phyloP scores from a whole-genome alignment of 1,140 invertebrate genomes.

The Eurytemora carolleeae region DNA sequence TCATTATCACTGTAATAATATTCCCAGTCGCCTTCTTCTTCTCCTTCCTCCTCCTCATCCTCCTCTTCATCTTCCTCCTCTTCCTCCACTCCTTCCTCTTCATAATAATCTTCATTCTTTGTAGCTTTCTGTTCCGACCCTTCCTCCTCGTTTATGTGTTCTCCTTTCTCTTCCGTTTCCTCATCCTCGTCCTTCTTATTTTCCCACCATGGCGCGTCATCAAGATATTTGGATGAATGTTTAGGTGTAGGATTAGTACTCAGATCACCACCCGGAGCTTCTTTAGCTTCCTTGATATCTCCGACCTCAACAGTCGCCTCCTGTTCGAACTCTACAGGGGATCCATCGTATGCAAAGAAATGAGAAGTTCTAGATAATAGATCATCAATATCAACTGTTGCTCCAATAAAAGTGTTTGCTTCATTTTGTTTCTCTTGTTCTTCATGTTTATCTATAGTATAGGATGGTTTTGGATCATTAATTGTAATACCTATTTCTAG shows the following conservation, averaged over 20 bases:
- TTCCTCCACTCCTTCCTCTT: background rate
- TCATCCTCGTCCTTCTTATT: background rate
- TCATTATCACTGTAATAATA: constrained; percentile 11
- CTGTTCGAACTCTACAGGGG: background rate
- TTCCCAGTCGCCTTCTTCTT: constrained; percentile 3
- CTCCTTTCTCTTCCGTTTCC: background rate
- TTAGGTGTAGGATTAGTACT: background rate
- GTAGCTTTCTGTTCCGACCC: background rate
- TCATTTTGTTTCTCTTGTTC: constrained; percentile 1
- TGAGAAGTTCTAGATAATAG: background rate
- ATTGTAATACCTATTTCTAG: too few species aligned
- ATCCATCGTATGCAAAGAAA: background rate
- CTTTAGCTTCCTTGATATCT: background rate
- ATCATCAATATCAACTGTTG: constrained; percentile 7
- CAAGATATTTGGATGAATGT: background rate
- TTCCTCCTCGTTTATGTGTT: too few species aligned
- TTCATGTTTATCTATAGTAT: too few species aligned
- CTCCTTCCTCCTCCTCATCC: constrained; percentile 2
- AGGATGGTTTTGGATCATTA: too few species aligned
- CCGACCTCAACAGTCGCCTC: background rate
- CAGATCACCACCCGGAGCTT: background rate
- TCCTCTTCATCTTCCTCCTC: constrained; percentile 9
- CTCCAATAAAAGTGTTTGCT: constrained; percentile 7
- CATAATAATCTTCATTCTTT: background rate
- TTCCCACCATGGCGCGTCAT: background rate